Evolutionary conservation across 1,140 invertebrate species (phyloP).

Genomic region (Ectropis grisescens): DNA sequence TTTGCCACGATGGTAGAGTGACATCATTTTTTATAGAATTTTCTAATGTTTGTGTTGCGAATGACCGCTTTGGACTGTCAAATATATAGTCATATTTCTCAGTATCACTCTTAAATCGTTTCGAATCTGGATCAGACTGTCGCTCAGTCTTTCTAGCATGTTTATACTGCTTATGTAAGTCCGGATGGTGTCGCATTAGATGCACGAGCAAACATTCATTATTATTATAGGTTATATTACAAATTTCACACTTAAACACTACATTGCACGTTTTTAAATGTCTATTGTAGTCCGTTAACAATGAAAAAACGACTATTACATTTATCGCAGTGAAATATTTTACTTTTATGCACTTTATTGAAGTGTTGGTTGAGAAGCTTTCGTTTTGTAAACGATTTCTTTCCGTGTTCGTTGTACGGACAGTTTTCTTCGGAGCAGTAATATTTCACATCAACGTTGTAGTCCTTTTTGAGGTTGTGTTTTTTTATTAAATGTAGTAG

Average conservation of each 20-base stretch:
- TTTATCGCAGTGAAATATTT: slow-evolving; percentile 15
- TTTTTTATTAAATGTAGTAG: slow-evolving; percentile 23
- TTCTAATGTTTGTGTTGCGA: slow-evolving; percentile 40
- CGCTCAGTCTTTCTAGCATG: slow-evolving; percentile 26
- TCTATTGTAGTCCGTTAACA: slow-evolving; percentile 11
- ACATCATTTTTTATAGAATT: slow-evolving; percentile 46
- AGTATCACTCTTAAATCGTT: slow-evolving; percentile 8
- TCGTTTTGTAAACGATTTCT: slow-evolving; percentile 31
- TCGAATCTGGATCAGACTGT: slow-evolving; percentile 9
- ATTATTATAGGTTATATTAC: slow-evolving; percentile 26
- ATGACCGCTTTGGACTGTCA: slow-evolving; percentile 43
- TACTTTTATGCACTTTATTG: slow-evolving; percentile 37
- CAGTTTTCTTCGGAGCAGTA: slow-evolving; percentile 26
- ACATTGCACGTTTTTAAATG: slow-evolving; percentile 35
- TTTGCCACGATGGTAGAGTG: slow-evolving; percentile 23
- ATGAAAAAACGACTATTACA: slow-evolving; percentile 25
- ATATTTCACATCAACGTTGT: slow-evolving; percentile 26
- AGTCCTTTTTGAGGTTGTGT: slow-evolving; percentile 19
- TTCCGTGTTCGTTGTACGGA: slow-evolving; percentile 16
- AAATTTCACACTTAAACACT: slow-evolving; percentile 25
- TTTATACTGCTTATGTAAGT: slow-evolving; percentile 40
- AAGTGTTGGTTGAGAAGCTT: slow-evolving; percentile 50
- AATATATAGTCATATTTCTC: slow-evolving; percentile 18
- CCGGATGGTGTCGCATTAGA: slow-evolving; percentile 37
- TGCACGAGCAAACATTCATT: slow-evolving; percentile 40